phyloP scores from a whole-genome alignment of 2,797 vertebrate species.

The Rhyacichthys aspro region DNA sequence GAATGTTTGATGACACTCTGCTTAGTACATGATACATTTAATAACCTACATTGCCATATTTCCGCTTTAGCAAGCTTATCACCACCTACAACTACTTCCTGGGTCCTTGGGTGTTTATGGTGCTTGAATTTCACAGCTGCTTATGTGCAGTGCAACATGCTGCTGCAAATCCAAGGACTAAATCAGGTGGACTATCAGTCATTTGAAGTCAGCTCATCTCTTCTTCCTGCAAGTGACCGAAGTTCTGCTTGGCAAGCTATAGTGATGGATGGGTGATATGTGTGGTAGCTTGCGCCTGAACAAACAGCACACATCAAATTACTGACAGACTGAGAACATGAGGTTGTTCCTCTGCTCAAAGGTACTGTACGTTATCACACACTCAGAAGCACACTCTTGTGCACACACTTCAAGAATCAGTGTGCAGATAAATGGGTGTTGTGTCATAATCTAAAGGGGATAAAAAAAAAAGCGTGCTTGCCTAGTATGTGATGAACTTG shows the following conservation, averaged over 20 bases:
- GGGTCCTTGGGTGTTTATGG: slow-evolving; percentile 12
- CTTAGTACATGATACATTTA: slow-evolving; percentile 55
- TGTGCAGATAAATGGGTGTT: slow-evolving; percentile 24
- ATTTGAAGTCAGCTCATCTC: slow-evolving; percentile 26
- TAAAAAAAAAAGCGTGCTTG: background rate
- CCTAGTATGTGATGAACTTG: slow-evolving; percentile 6
- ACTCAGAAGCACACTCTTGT: slow-evolving; percentile 21
- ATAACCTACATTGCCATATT: slow-evolving; percentile 40
- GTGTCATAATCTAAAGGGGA: slow-evolving; percentile 3
- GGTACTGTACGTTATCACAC: slow-evolving; percentile 8
- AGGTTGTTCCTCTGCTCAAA: slow-evolving; percentile 12
- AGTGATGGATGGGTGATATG: slow-evolving; percentile 53
- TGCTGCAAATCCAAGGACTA: slow-evolving; percentile 12
- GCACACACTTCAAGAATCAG: slow-evolving; percentile 12
- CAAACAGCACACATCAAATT: slow-evolving; percentile 49
- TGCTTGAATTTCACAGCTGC: slow-evolving; percentile 14
- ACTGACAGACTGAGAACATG: slow-evolving; percentile 35
- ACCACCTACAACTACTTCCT: slow-evolving; percentile 24
- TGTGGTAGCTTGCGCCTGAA: slow-evolving; percentile 51
- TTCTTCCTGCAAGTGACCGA: slow-evolving; percentile 22
- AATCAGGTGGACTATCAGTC: slow-evolving; percentile 26
- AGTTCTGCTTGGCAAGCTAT: slow-evolving; percentile 34
- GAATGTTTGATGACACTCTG: slow-evolving; percentile 68
- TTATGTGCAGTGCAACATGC: background rate
- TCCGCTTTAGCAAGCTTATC: slow-evolving; percentile 32